phyloP scores from a whole-genome alignment of 2,888 invertebrate genomes.

The Macrosoma leucophasiata region DNA sequence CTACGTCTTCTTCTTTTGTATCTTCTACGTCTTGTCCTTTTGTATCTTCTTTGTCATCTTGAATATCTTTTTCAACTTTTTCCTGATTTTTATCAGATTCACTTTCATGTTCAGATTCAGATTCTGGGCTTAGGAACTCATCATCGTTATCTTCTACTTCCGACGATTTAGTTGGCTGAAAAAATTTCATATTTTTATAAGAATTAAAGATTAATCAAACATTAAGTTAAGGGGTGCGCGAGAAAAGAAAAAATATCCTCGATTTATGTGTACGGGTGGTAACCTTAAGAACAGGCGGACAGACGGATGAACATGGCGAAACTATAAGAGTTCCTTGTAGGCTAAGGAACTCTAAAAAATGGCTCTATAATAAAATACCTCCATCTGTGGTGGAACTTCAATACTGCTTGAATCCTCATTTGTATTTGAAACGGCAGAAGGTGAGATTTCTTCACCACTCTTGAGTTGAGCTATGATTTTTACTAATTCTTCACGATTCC shows the following conservation, averaged over 20 bases:
- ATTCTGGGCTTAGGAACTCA: conserved; percentile 67
- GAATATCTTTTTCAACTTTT: conserved; percentile 16
- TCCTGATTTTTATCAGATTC: conserved; percentile 34
- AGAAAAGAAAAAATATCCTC: too few species aligned
- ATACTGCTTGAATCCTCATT: conserved; percentile 65
- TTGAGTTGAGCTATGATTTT: conserved; percentile 85
- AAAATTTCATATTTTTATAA: conserved; percentile 15
- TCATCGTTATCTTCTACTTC: conserved; percentile 61
- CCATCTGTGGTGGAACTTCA: conserved; percentile 38
- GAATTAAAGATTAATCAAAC: too few species aligned
- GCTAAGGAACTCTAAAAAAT: too few species aligned
- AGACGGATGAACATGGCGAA: too few species aligned
- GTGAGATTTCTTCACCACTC: conserved; percentile 80
- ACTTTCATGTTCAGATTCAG: conserved; percentile 58
- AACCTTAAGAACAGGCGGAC: too few species aligned
- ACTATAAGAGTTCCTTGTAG: too few species aligned
- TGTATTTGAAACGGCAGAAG: conserved; percentile 42
- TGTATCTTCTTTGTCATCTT: conserved; percentile 11
- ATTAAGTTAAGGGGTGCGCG: too few species aligned
- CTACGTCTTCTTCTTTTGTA: conserved; percentile 9
- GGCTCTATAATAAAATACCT: conserved; percentile 32
- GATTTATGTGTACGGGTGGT: too few species aligned
- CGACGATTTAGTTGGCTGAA: conserved; percentile 41
- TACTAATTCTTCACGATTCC: conserved; percentile 87
- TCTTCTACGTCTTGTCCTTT: conserved; percentile 22